Evolutionary conservation across 2,797 vertebrate species (phyloP).

Genomic region (Clamator glandarius): DNA sequence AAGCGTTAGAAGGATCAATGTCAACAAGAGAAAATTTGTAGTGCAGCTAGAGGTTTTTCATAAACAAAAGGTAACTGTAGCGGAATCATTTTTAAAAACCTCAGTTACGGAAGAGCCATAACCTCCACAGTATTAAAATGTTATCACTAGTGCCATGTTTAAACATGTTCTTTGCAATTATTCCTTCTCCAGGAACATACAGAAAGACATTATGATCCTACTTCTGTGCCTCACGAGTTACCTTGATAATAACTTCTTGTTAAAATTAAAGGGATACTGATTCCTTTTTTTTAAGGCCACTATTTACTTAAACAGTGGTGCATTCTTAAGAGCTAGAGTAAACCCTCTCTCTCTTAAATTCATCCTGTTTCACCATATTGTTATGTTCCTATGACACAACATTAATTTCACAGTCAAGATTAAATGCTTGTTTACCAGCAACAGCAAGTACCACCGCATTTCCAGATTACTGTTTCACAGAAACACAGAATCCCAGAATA

Average conservation of each 20-base stretch:
- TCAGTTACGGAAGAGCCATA: background rate
- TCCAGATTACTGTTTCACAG: background rate
- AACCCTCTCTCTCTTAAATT: background rate
- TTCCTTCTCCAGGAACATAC: background rate
- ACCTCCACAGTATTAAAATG: background rate
- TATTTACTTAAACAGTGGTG: background rate
- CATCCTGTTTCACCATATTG: background rate
- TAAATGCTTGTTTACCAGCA: background rate
- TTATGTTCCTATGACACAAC: background rate
- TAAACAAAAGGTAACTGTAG: background rate
- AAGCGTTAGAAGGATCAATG: background rate
- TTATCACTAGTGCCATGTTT: background rate
- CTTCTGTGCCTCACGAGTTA: background rate
- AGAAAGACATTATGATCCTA: background rate
- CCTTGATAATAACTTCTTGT: background rate
- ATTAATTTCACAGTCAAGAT: background rate
- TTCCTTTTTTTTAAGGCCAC: background rate
- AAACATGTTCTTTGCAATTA: background rate
- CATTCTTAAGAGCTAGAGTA: background rate
- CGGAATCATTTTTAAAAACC: background rate
- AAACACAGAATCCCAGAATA: too few species aligned
- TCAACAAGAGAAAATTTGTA: background rate
- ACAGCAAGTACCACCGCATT: background rate
- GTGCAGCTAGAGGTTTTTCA: background rate
- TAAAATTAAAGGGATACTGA: background rate